Percentiles rank a stretch among this genome's conserved stretches.
Evolutionary conservation across 2,888 invertebrate genomes (phyloP).

Genomic region (Adelognathus sp.): DNA sequence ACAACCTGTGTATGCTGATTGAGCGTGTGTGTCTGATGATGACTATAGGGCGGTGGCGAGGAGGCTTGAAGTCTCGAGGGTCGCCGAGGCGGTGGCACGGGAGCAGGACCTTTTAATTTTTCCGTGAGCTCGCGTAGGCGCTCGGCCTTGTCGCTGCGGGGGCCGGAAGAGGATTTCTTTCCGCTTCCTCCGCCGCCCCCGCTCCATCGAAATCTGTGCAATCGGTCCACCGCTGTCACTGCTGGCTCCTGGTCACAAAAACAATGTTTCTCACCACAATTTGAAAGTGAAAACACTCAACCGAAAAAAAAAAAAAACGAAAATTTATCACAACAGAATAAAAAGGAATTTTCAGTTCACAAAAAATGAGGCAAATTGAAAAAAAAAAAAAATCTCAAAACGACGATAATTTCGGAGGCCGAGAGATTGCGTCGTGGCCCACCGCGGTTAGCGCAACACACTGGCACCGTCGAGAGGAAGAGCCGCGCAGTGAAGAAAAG

Average conservation of each 20-base stretch:
- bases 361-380: neutral
- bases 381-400: neutral
- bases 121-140: conserved; percentile 89
- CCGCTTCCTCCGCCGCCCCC: conserved; percentile 78
- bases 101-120: conserved; percentile 86
- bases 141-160: conserved; percentile 87
- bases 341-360: neutral
- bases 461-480: conserved; percentile 47
- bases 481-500: conserved; percentile 31
- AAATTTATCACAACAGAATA: neutral
- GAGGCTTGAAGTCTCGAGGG: conserved; percentile 78
- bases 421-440: conserved; percentile 4
- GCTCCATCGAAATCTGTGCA: conserved; percentile 87
- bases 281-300: neutral
- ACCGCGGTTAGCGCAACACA: too few relatives aligned
- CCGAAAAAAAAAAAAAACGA: neutral
- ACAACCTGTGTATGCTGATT: conserved; percentile 82
- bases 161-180: conserved; percentile 77
- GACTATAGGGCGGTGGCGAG: conserved; percentile 71
- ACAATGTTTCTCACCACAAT: conserved; percentile 2
- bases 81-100: conserved; percentile 75
- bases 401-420: neutral
- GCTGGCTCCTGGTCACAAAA: conserved; percentile 74
- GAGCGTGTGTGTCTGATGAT: conserved; percentile 71
- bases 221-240: conserved; percentile 90